Percentiles rank a stretch among this genome's conserved stretches.
phyloP scores from a whole-genome alignment of 2,113 vertebrate genomes.

The Prunella fulvescens region DNA sequence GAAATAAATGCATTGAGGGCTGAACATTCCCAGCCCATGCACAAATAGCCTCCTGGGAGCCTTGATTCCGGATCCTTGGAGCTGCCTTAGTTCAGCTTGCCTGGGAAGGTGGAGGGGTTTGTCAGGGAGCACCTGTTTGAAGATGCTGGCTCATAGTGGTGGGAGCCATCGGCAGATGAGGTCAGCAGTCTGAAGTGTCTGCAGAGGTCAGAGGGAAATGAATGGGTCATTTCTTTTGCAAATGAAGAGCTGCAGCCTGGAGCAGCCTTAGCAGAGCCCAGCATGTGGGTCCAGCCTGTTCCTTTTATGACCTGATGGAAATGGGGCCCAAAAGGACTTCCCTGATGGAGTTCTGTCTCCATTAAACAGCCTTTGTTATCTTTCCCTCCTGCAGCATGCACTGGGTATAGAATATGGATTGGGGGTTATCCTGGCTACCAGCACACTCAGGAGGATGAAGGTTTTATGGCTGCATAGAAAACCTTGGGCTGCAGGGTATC shows the following conservation, averaged over 20 bases:
- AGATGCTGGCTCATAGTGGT: neutral
- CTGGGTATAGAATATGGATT: neutral
- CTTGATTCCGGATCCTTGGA: neutral
- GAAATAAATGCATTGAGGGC: neutral
- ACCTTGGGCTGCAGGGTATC: neutral
- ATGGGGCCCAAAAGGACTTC: constrained; percentile 32
- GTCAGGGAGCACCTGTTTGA: neutral
- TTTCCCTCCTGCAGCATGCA: neutral
- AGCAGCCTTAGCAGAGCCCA: constrained; percentile 40
- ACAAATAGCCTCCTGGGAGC: neutral
- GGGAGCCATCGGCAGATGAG: neutral
- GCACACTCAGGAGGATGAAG: neutral
- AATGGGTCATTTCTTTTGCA: constrained; percentile 61
- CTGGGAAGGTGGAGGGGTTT: neutral
- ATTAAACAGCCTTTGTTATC: constrained; percentile 8
- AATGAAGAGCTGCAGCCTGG: constrained; percentile 42
- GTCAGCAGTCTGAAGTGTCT: constrained; percentile 18
- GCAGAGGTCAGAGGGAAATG: constrained; percentile 20
- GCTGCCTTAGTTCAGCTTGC: neutral
- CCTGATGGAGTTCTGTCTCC: constrained; percentile 13
- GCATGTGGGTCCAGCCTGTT: constrained; percentile 52
- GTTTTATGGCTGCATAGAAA: neutral
- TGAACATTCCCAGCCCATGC: neutral
- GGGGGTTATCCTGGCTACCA: neutral
- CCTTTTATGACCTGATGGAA: constrained; percentile 48